Evolutionary conservation across 2,888 invertebrate genomes (phyloP).

Genomic region (Helobdella robusta): DNA sequence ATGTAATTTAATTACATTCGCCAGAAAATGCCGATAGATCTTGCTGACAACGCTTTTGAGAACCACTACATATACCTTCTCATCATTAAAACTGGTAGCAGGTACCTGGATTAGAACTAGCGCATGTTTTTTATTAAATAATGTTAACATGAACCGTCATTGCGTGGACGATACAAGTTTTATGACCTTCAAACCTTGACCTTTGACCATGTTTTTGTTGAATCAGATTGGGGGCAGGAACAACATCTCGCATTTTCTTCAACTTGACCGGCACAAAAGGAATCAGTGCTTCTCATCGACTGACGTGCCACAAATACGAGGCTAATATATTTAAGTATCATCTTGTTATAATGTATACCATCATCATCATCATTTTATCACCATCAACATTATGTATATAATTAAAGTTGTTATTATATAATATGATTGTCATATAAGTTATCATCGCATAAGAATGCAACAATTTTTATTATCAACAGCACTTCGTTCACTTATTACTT

Average conservation of each 20-base stretch:
- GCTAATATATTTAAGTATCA: no score
- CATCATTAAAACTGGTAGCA: slow-evolving; percentile 20
- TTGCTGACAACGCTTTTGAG: slow-evolving; percentile 17
- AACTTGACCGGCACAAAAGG: slow-evolving; percentile 20
- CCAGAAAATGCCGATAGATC: slow-evolving; percentile 17
- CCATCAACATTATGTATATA: no score
- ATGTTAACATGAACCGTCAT: background rate
- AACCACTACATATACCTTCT: slow-evolving; percentile 15
- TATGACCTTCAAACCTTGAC: background rate
- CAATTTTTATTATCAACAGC: no score
- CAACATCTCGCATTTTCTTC: slow-evolving; percentile 19
- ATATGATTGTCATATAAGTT: no score
- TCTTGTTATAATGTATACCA: no score
- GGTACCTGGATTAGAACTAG: background rate
- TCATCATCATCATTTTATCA: no score
- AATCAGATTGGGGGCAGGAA: slow-evolving; percentile 7
- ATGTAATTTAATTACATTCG: background rate
- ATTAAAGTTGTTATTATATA: no score
- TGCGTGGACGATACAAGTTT: background rate
- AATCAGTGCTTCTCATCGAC: slow-evolving; percentile 18
- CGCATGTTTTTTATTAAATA: background rate
- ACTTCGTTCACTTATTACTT: no score
- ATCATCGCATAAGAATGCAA: no score
- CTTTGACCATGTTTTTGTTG: background rate
- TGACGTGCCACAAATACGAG: slow-evolving; percentile 16